These are phyloP conservation scores for Andrena chrysosceles DNA, from an alignment of 2,888 invertebrate genomes.

Conservation along the genomic window DNA sequence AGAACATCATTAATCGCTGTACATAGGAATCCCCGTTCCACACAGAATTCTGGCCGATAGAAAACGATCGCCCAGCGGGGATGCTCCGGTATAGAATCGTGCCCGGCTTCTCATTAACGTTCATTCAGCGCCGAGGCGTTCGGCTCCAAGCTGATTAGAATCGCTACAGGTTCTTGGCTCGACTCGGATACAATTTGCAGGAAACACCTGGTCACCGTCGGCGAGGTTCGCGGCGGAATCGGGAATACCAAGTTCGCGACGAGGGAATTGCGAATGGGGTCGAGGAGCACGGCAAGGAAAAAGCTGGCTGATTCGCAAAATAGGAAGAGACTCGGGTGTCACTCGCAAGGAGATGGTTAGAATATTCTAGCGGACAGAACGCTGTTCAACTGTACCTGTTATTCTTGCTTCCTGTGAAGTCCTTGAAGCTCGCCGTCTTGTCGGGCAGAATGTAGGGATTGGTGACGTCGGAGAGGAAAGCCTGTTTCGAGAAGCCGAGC, in stretches of 20 bases:
- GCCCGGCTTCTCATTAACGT: conserved; percentile 59
- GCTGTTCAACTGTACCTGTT: conserved; percentile 87
- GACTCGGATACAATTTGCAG: conserved; percentile 6
- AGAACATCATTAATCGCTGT: conserved; percentile 47
- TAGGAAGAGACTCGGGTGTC: neutral
- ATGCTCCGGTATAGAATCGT: neutral
- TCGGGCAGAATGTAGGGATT: conserved; percentile 98
- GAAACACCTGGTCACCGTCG: neutral
- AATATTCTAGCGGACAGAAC: conserved; percentile 1
- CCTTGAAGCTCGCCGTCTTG: conserved; percentile 98
- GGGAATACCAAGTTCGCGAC: neutral
- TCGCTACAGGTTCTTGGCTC: neutral
- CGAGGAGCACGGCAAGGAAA: conserved; percentile 3
- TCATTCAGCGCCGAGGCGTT: conserved; percentile 37
- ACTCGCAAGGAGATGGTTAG: neutral
- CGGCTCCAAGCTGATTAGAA: conserved; percentile 21
- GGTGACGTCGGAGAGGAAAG: conserved; percentile 97
- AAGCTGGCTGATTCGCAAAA: conserved; percentile 9
- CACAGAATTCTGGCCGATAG: conserved; percentile 2
- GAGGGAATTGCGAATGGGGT: conserved; percentile 8
- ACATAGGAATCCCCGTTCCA: neutral
- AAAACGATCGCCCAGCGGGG: conserved; percentile 28
- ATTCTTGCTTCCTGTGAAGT: conserved; percentile 98
- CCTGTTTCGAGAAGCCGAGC: conserved; percentile 95
- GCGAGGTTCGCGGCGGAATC: neutral